Conservation (phyloP, 2,113 vertebrate species). For the Xenopus laevis region DNA sequence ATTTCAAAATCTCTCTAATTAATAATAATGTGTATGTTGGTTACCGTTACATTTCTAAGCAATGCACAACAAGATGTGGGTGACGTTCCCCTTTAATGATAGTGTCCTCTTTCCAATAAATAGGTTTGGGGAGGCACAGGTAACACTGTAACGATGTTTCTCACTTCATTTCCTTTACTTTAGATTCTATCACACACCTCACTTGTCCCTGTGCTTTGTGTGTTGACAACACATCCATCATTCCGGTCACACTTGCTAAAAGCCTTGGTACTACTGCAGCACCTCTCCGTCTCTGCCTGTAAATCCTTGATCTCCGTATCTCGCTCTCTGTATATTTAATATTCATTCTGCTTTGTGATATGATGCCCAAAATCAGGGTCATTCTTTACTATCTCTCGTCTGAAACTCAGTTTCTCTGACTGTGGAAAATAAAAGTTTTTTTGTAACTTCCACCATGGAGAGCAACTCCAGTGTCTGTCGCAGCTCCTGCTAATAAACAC, state of each 20-base stretch:
- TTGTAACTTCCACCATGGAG: no score
- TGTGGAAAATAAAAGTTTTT: no score
- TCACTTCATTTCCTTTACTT: constrained; percentile 24
- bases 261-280: constrained; percentile 6
- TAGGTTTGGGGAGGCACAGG: background rate
- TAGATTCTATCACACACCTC: constrained; percentile 34
- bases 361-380: background rate
- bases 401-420: no score
- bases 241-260: background rate
- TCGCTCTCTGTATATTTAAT: constrained; percentile 10
- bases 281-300: background rate
- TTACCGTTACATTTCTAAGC: no score
- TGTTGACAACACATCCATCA: constrained; percentile 31
- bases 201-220: constrained; percentile 14
- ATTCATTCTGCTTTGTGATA: background rate
- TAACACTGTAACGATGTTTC: constrained; percentile 34
- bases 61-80: background rate
- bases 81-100: no score
- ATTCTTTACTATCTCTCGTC: no score
- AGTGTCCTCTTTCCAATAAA: no score
- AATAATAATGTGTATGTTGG: no score
- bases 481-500: no score
- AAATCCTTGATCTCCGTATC: background rate
- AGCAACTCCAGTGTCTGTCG: no score
- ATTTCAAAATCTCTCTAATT: no score